Conservation (phyloP, 2,797 vertebrate species). For the Gallirallus australis region DNA sequence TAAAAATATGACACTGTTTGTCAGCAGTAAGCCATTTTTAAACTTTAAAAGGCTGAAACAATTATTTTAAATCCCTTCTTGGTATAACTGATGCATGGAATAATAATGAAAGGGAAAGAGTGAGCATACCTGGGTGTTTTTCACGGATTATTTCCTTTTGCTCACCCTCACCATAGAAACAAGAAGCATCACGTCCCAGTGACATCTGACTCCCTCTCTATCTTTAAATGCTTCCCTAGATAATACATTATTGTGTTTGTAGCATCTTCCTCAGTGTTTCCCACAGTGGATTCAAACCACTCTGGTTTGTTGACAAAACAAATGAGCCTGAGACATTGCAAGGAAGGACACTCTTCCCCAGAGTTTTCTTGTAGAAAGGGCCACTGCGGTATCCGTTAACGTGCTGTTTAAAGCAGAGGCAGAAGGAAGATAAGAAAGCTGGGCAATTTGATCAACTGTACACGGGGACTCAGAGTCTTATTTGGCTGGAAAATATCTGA, state of each 20-base stretch:
- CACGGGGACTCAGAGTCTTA: not conserved
- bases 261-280: not conserved
- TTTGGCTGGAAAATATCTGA: slow-evolving; percentile 50
- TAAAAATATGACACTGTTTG: not conserved
- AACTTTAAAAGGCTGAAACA: not conserved
- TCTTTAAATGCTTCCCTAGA: slow-evolving; percentile 7
- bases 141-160: not conserved
- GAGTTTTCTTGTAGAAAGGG: slow-evolving; percentile 3
- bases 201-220: not conserved
- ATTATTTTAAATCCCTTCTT: not conserved
- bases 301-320: slow-evolving; percentile 52
- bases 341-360: not conserved
- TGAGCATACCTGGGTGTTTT: not conserved
- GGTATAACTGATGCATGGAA: not conserved
- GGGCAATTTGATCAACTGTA: not conserved
- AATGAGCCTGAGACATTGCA: not conserved
- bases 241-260: slow-evolving; percentile 25
- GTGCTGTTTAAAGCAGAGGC: not conserved
- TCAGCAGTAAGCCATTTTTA: not conserved
- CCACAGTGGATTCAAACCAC: not conserved
- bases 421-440: slow-evolving; percentile 21
- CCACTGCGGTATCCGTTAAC: not conserved
- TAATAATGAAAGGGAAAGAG: not conserved
- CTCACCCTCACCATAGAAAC: slow-evolving; percentile 28
- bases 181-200: not conserved